Percentiles rank a stretch among this genome's conserved stretches.
Evolutionary conservation across 1,140 invertebrate species (phyloP).

Genomic region (Leptinotarsa undecemlineata): DNA sequence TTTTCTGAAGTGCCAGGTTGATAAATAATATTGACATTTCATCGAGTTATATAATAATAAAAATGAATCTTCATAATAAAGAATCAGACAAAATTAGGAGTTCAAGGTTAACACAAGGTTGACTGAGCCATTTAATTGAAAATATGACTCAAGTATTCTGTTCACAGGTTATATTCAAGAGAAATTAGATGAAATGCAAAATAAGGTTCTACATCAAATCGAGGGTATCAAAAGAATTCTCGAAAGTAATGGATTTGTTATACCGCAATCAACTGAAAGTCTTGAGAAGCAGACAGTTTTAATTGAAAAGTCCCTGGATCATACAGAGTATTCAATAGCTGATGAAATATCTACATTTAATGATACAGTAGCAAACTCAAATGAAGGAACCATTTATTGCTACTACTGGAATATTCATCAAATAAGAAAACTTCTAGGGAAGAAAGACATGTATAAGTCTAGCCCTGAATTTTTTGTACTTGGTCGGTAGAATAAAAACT

Average conservation of each 20-base stretch:
- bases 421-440: slow-evolving; percentile 33
- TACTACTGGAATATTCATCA: slow-evolving; percentile 44
- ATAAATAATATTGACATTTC: too few species aligned
- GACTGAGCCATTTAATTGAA: too few species aligned
- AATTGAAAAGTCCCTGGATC: background rate
- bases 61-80: background rate
- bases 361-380: slow-evolving; percentile 35
- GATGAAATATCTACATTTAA: slow-evolving; percentile 41
- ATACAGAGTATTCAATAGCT: slow-evolving; percentile 19
- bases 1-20: too few species aligned
- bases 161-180: slow-evolving; percentile 3
- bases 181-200: slow-evolving; percentile 35
- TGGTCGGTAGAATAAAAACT: slow-evolving; percentile 31
- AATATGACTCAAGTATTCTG: too few species aligned
- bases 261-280: slow-evolving; percentile 13
- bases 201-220: slow-evolving; percentile 33
- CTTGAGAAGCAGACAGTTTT: background rate
- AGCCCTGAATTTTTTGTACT: slow-evolving; percentile 41
- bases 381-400: slow-evolving; percentile 37
- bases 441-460: slow-evolving; percentile 35
- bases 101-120: background rate
- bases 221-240: slow-evolving; percentile 35
- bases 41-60: slow-evolving; percentile 13
- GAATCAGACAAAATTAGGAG: background rate
- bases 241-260: slow-evolving; percentile 13